Base-by-base conservation (phyloP, 2,797 vertebrate species). In the Erethizon dorsatum region DNA sequence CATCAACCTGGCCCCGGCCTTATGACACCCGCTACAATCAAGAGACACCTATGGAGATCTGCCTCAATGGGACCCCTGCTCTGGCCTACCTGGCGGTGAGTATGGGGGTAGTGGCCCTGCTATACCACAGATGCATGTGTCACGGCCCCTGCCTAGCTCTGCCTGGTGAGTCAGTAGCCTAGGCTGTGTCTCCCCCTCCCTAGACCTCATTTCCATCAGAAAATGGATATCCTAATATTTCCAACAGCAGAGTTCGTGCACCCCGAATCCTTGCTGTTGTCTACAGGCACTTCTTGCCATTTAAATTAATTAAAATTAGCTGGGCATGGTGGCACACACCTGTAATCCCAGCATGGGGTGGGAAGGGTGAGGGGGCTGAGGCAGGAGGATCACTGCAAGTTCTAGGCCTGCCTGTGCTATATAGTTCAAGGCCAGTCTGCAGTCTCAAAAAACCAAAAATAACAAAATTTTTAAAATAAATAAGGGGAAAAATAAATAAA, bases 11-110 rank as follows among this genome's bases (percentile, higher is more conserved):
- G 99, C 99, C 99, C 0, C 94, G 54, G 80, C 98, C 98, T 2
- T 99, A 98, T 88, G 98, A 99, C 91, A 99, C 99, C 5, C 0
- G 41, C 71, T 99, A 99, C 98, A 99, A 99, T 97, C 98, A 98
- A 83, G 99, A 99, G 91, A 99, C 99, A 0, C 99, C 99, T 0
- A 98, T 99, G 96, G 98, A 99, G 96, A 98, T 99, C 98, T 87
- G 91, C 4, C 99, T 99, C 97, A 99, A 99, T 2, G 98, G 96
- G 97, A 99, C 99, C 0, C 97, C 96, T 0, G 98, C 99, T 9
- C 96, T 75, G 0, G 99, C 99, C 90, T 99, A 99, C 97, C 98
- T 99, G 88, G 99, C 99, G 79, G 99, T 99, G 97, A 98, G 97
- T 97, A 57, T 59, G 33, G 5, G 88, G 17, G 3, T n/a, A 26